Conservation (phyloP, 1,140 invertebrate genomes). For the Drosophila trapezifrons region DNA sequence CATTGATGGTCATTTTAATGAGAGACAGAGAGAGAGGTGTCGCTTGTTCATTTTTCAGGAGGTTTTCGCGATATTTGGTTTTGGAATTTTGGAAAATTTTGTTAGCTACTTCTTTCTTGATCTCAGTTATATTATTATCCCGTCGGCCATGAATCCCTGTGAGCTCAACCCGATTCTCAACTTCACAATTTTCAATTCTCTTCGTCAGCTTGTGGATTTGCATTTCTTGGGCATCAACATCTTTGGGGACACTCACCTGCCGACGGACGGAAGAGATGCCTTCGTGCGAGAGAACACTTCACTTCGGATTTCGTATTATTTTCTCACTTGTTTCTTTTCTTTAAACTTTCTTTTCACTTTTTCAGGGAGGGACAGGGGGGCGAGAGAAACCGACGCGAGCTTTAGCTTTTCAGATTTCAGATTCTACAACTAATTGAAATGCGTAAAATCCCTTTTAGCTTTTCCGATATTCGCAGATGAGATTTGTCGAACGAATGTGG, state of each 20-base stretch:
- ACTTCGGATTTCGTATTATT: slow-evolving; percentile 37
- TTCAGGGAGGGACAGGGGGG: slow-evolving; percentile 2
- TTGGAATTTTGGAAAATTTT: slow-evolving; percentile 53
- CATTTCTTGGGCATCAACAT: slow-evolving; percentile 79
- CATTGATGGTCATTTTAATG: slow-evolving; percentile 35
- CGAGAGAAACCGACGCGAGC: slow-evolving; percentile 48
- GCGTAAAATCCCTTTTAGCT: slow-evolving; percentile 83
- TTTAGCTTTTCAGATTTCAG: slow-evolving; percentile 25
- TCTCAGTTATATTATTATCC: slow-evolving; percentile 48
- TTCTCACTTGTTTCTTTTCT: slow-evolving; percentile 34
- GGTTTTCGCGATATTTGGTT: slow-evolving; percentile 2
- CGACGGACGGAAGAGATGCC: slow-evolving; percentile 63
- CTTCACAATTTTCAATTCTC: slow-evolving; percentile 64
- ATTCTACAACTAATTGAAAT: slow-evolving; percentile 57
- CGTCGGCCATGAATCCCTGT: slow-evolving; percentile 85
- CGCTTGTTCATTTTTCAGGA: slow-evolving; percentile 26
- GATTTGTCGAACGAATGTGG: slow-evolving; percentile 62
- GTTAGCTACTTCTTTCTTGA: slow-evolving; percentile 18
- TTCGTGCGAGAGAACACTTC: slow-evolving; percentile 35
- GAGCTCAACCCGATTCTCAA: slow-evolving; percentile 83
- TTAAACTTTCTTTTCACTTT: slow-evolving; percentile 13
- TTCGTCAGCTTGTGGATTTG: slow-evolving; percentile 70
- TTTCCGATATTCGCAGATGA: slow-evolving; percentile 83
- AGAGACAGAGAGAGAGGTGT: slow-evolving; percentile 20
- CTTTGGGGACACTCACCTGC: slow-evolving; percentile 82